Evolutionary conservation across 2,888 invertebrate species (phyloP).

Genomic region (Copidosoma aretas): DNA sequence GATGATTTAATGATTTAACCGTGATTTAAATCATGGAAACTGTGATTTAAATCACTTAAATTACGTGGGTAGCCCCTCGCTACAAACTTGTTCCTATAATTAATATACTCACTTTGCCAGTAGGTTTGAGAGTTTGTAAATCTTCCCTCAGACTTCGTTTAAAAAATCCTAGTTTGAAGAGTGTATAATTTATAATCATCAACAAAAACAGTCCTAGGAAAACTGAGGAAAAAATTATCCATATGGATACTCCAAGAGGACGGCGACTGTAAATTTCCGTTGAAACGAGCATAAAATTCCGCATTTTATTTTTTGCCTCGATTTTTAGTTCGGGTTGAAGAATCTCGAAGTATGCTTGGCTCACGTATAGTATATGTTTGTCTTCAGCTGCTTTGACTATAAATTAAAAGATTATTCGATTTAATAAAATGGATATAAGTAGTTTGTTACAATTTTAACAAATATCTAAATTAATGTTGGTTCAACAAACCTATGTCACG

Average conservation of each 20-base stretch:
- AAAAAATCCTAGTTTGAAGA: conserved; percentile 57
- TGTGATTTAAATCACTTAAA: no score
- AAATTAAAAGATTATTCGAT: conserved; percentile 40
- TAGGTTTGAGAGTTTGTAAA: conserved; percentile 53
- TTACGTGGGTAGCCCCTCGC: no score
- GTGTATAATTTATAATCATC: conserved; percentile 46
- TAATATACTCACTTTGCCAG: conserved; percentile 45
- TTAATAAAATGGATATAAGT: not conserved
- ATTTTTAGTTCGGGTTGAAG: conserved; percentile 50
- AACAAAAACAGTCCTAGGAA: conserved; percentile 53
- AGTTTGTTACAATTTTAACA: not conserved
- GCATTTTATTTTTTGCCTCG: conserved; percentile 15
- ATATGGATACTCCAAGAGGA: conserved; percentile 44
- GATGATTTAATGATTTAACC: no score
- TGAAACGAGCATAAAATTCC: conserved; percentile 12
- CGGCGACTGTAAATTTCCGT: conserved; percentile 7
- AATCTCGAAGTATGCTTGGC: conserved; percentile 53
- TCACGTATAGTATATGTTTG: conserved; percentile 57
- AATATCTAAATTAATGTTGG: no score
- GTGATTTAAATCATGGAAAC: no score
- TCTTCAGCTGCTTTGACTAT: conserved; percentile 45
- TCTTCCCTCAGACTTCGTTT: conserved; percentile 47
- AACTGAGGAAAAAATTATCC: conserved; percentile 54
- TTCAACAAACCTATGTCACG: conserved; percentile 15
- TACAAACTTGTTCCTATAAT: no score